Percentiles rank a stretch among this genome's conserved stretches.
Conservation (phyloP, 1,140 invertebrate species). For the Temnothorax longispinosus region DNA sequence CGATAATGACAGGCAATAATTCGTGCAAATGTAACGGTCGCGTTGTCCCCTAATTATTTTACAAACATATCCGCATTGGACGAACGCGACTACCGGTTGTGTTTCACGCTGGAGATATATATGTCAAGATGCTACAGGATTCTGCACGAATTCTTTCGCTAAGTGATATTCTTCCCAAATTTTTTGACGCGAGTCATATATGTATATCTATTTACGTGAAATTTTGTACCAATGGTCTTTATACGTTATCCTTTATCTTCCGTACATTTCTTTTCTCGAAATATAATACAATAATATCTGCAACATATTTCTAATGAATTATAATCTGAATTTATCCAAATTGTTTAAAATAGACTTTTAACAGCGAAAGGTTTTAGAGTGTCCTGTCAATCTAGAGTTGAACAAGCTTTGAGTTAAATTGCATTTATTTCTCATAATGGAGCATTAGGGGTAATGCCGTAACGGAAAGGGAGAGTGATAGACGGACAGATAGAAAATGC, state of each 20-base stretch:
- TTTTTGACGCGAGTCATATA: background rate
- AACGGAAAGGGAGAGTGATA: constrained; percentile 44
- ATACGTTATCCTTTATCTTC: background rate
- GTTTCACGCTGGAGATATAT: background rate
- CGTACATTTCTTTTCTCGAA: background rate
- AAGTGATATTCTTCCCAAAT: background rate
- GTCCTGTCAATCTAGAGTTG: constrained; percentile 12
- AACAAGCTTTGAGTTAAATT: constrained; percentile 33
- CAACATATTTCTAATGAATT: background rate
- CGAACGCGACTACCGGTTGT: constrained; percentile 24
- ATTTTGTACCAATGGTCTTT: background rate
- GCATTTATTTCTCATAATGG: background rate
- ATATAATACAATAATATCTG: background rate
- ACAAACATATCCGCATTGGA: constrained; percentile 29
- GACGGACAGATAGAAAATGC: constrained; percentile 46
- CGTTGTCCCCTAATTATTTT: constrained; percentile 63
- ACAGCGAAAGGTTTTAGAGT: background rate
- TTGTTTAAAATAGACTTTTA: constrained; percentile 11
- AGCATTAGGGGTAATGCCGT: background rate
- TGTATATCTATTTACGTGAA: background rate
- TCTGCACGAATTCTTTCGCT: background rate
- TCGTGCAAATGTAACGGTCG: constrained; percentile 62
- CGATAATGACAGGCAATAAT: constrained; percentile 64
- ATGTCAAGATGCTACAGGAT: background rate
- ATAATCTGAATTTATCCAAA: background rate